Evolutionary conservation across 2,888 invertebrate species (phyloP), one percentile per base, ranked within the genome.

Genomic region (Rotaria socialis): DNA sequence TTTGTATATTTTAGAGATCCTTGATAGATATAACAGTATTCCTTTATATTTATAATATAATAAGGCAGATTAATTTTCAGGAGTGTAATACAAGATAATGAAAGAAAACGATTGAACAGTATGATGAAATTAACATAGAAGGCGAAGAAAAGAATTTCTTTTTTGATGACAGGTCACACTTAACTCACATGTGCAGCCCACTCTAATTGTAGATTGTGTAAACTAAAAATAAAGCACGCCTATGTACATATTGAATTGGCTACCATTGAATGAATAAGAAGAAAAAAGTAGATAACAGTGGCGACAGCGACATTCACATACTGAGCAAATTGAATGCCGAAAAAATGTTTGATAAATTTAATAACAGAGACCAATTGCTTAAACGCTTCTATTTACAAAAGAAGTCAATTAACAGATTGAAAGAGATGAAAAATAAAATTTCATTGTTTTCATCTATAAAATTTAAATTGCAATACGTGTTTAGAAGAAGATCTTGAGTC

Each of bases 1-100:
- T 67, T 67, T 67, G 67, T 67, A 67, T 67, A 67, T 16, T 35
- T 67, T 67, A 67, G 41, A 67, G 19, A 67, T 67, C 35, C 67
- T 67, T 67, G 67, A 67, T 35, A 35, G 16, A 67, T 67, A 67
- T 35, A 19, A 35, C 16, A 4, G 4, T 67, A 0, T 35, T 67
- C 35, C 14, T 27, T 60, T 52, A 52, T 52, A 52, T 16, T 52
- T 55, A 3, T 19, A 55, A 22, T 55, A 55, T 55, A 55, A 55
- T 52, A 16, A 55, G 19, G 22, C 22, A 55, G 5, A 55, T 55
- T 55, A 4, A 55, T 55, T 55, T 55, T 55, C 55, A 24, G 6
- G 56, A 56, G 14, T 56, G 56, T 56, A 56, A 56, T 8, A 56
- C 24, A 8, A 56, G 56, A 0, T 6, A 4, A 24, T 24, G 8